These are phyloP conservation scores for Myotis yumanensis DNA, from an alignment of 2,113 vertebrate species.

Conservation along the genomic window DNA sequence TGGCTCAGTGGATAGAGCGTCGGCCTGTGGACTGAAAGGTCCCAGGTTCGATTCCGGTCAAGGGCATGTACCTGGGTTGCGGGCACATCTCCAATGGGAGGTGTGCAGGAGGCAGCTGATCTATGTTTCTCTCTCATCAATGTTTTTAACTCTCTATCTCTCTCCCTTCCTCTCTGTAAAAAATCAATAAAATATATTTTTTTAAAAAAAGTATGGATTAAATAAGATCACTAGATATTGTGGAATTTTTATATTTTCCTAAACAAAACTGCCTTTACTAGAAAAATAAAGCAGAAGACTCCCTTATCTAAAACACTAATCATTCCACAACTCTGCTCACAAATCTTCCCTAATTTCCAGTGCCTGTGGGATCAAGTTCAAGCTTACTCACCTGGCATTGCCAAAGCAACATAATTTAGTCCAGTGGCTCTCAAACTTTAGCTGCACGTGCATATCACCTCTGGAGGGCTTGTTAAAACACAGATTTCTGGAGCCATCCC, in stretches of 20 bases:
- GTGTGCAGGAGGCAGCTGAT: no score
- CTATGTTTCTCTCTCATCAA: no score
- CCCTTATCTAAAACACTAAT: not conserved
- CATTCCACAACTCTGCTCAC: not conserved
- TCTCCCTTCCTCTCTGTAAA: no score
- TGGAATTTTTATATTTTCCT: not conserved
- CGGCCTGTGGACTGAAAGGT: no score
- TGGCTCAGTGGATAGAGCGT: no score
- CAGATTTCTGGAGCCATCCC: not conserved
- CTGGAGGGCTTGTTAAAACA: not conserved
- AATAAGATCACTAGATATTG: not conserved
- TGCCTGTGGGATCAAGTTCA: not conserved
- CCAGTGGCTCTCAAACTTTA: not conserved
- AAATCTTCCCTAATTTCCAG: not conserved
- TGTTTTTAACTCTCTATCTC: no score
- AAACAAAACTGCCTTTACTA: constrained; percentile 1
- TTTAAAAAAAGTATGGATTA: not conserved
- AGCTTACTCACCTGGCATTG: not conserved
- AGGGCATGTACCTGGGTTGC: no score
- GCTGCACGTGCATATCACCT: not conserved
- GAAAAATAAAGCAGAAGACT: constrained; percentile 13
- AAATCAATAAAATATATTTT: no score
- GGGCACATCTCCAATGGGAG: no score
- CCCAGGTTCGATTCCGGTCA: no score
- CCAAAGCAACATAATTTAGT: not conserved